phyloP scores from a whole-genome alignment of 2,113 vertebrate genomes.

The Eublepharis macularius region DNA sequence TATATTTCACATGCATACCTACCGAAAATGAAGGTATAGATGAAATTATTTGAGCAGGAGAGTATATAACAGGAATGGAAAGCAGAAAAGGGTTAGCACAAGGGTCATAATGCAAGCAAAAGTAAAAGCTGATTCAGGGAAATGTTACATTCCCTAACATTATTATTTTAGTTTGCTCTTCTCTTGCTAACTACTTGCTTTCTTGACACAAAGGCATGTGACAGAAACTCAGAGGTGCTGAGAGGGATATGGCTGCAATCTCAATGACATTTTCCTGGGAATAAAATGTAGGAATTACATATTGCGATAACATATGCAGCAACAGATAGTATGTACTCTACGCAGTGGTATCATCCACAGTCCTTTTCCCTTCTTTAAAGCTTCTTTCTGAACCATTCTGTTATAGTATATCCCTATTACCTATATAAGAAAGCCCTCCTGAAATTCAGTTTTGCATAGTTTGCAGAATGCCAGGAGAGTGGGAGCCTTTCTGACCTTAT shows the following conservation, averaged over 20 bases:
- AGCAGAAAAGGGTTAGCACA: neutral
- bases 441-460: too few species aligned
- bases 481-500: too few species aligned
- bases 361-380: too few species aligned
- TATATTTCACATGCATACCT: neutral
- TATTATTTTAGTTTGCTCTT: neutral
- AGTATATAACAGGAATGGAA: neutral
- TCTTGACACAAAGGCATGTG: neutral
- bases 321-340: too few species aligned
- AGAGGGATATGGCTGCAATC: neutral
- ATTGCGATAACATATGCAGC: too few species aligned
- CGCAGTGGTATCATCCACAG: too few species aligned
- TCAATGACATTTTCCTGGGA: neutral
- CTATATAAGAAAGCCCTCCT: too few species aligned
- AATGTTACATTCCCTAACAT: neutral
- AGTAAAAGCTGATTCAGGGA: neutral
- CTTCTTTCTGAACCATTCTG: too few species aligned
- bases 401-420: too few species aligned
- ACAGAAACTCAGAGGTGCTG: neutral
- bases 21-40: neutral
- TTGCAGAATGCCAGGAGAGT: too few species aligned
- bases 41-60: neutral
- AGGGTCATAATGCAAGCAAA: neutral
- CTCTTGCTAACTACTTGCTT: neutral
- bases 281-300: too few species aligned